These are phyloP conservation scores for Caenorhabditis sp. DNA, from an alignment of 2,888 invertebrate genomes.

Conservation along the genomic window DNA sequence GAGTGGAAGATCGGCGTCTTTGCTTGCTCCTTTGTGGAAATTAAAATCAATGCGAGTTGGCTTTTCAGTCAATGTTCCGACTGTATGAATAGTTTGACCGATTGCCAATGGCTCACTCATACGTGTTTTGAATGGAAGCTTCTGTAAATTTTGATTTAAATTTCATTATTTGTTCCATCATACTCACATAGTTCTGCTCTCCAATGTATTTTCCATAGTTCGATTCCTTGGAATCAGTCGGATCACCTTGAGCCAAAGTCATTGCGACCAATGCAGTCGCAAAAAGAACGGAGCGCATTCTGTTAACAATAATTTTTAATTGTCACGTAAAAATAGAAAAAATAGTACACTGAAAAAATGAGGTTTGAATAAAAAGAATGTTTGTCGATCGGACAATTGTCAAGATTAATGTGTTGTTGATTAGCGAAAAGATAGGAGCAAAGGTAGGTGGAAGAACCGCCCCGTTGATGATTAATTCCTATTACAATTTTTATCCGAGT, in stretches of 20 bases:
- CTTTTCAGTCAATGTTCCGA: constrained; percentile 64
- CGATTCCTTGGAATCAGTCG: constrained; percentile 48
- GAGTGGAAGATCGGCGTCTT: constrained; percentile 68
- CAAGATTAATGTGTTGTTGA: constrained; percentile 45
- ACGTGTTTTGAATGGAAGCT: constrained; percentile 70
- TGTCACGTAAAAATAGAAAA: neutral
- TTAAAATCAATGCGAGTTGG: constrained; percentile 69
- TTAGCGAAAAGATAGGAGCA: neutral
- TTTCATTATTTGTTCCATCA: neutral
- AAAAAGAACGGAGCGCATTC: constrained; percentile 28
- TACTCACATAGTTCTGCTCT: constrained; percentile 61
- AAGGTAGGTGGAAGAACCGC: neutral
- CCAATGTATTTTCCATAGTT: constrained; percentile 68
- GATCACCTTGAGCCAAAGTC: constrained; percentile 38
- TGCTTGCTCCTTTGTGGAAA: constrained; percentile 67
- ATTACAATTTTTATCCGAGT: neutral
- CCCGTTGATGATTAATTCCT: neutral
- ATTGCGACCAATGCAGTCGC: constrained; percentile 18
- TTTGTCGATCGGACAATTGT: constrained; percentile 19
- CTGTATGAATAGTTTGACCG: constrained; percentile 69
- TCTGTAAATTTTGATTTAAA: constrained; percentile 40
- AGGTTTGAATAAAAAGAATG: neutral
- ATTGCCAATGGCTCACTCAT: constrained; percentile 67
- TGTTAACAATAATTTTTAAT: constrained; percentile 6
- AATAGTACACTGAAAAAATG: neutral